Conservation (phyloP, 2,888 invertebrate species). For the Trissolcus brochymenae region DNA sequence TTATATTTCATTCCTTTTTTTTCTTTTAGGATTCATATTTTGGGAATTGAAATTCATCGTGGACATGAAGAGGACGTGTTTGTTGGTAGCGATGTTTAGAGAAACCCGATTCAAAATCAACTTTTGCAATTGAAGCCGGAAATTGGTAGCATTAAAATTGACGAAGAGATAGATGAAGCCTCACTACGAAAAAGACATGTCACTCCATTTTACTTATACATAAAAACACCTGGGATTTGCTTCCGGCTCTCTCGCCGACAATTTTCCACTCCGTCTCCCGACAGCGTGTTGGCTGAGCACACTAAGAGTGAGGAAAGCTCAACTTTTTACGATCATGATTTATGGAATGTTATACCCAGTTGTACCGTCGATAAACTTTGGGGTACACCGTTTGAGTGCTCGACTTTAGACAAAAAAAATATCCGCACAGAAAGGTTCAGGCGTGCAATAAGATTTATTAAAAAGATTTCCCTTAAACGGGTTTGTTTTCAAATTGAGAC, state of each 20-base stretch:
- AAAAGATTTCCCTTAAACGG: background rate
- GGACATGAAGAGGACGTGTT: no score
- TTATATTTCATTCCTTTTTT: no score
- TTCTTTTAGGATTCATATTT: no score
- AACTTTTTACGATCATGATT: conserved; percentile 52
- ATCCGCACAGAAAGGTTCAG: conserved; percentile 18
- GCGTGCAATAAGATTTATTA: background rate
- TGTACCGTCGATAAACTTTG: conserved; percentile 43
- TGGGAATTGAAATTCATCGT: no score
- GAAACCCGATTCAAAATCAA: background rate
- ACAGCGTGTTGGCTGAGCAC: conserved; percentile 17
- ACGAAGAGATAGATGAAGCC: conserved; percentile 40
- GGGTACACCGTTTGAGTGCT: conserved; percentile 35
- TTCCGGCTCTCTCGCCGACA: conserved; percentile 43
- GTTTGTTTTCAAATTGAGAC: no score
- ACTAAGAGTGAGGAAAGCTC: conserved; percentile 40
- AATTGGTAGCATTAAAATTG: conserved; percentile 36
- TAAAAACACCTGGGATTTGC: conserved; percentile 53
- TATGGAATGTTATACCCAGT: conserved; percentile 44
- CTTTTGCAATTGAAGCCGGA: conserved; percentile 27
- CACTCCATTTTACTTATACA: conserved; percentile 22
- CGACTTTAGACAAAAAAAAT: conserved; percentile 38
- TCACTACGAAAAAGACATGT: conserved; percentile 36
- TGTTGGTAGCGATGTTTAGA: no score
- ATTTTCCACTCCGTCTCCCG: conserved; percentile 36